phyloP scores from a whole-genome alignment of 1,140 invertebrate species.

The Pantala flavescens region DNA sequence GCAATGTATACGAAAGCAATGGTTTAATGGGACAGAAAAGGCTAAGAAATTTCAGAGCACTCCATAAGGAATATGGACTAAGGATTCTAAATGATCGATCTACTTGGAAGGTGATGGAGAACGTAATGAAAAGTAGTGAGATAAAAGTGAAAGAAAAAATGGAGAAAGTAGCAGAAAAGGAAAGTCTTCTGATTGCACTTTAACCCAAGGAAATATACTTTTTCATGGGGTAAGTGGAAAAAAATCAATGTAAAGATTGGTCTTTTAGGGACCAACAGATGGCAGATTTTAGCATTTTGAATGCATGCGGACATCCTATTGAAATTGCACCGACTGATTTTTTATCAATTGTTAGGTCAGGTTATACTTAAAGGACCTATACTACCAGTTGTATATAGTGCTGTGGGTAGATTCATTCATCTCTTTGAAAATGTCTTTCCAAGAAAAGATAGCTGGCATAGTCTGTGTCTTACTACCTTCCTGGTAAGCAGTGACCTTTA shows the following conservation, averaged over 20 bases:
- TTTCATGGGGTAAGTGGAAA: neutral
- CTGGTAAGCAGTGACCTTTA: neutral
- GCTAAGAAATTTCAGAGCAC: neutral
- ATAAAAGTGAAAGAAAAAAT: neutral
- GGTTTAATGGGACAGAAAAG: neutral
- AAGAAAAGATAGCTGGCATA: neutral
- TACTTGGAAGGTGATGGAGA: neutral
- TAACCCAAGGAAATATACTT: neutral
- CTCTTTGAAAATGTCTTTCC: neutral
- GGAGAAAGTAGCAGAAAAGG: neutral
- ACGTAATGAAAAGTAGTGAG: neutral
- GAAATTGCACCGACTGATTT: slow-evolving; percentile 1
- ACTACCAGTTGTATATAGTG: neutral
- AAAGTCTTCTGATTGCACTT: neutral
- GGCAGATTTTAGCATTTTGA: neutral
- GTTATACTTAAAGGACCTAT: neutral
- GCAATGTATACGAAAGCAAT: neutral
- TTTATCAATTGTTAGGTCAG: neutral
- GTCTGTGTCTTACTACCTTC: neutral
- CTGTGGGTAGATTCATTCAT: neutral
- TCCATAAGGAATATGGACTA: neutral
- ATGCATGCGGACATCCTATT: neutral
- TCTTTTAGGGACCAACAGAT: neutral
- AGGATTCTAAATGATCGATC: neutral
- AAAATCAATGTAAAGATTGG: neutral